Base-by-base conservation (phyloP, 2,888 invertebrate genomes). In the Aphodius granarius region DNA sequence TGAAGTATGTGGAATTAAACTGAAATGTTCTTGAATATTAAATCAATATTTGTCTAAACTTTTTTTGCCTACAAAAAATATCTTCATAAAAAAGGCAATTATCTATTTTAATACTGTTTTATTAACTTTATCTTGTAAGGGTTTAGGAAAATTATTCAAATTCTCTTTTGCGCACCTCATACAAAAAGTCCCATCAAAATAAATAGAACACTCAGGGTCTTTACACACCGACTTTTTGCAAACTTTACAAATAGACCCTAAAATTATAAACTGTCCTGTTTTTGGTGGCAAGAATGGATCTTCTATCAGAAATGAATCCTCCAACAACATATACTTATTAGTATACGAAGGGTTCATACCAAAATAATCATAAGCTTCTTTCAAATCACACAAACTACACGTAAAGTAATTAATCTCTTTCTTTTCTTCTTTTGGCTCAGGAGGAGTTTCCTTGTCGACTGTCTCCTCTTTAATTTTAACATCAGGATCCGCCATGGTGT, bases 251-350 rank as follows among this genome's bases (percentile, higher is more conserved):
- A 94, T 92, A 13, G 92, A 89, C 1, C 97, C 97, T 17, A 97
- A 83, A 3, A 95, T 89, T 77, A 95, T 87, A 82, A 93, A 92
- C 86, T 95, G 94, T n/a, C 93, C 91, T 84, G 91, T 92, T 74
- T 91, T 92, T 5, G 92, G 92, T 0, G 93, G 90, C 81, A 92
- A 91, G 84, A 96, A 97, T 0, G 97, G 97, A 87, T 97, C 96
- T 83, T 93, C 94, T 91, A 95, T 93, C 0, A 96, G 86, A 86
- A 93, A 97, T 78, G 92, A 92, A 43, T 94, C 91, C 84, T 95
- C 95, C 79, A 89, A 88, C 74, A 95, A 91, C 62, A 88, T 85
- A 63, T 94, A 88, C 75, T 92, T 90, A 79, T 91, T 91, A 1
- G 92, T 90, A 85, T 95, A 95, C 2, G 94, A 92, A 20, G 96